Conservation (phyloP, 2,113 vertebrate genomes). For the Toxostoma redivivum region DNA sequence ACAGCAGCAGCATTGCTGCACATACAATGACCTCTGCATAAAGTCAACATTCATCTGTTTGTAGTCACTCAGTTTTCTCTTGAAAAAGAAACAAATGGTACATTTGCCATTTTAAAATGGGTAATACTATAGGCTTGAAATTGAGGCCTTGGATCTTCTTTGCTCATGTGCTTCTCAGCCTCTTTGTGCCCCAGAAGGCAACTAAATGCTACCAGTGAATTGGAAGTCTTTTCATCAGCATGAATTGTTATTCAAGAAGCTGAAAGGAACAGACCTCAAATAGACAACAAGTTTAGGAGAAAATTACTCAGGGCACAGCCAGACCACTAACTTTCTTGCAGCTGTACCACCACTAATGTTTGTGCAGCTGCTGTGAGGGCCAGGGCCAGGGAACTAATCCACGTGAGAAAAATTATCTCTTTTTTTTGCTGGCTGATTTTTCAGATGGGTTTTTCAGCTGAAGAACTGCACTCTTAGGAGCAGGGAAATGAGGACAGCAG, state of each 20-base stretch:
- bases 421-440: neutral
- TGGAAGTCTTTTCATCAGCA: neutral
- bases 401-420: slow-evolving; percentile 13
- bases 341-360: slow-evolving; percentile 60
- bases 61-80: neutral
- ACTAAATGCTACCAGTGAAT: slow-evolving; percentile 12
- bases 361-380: slow-evolving; percentile 51
- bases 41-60: neutral
- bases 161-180: neutral
- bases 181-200: slow-evolving; percentile 17
- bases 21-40: neutral
- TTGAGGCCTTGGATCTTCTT: neutral
- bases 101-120: neutral
- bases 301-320: slow-evolving; percentile 25
- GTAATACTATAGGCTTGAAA: neutral
- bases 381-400: slow-evolving; percentile 5
- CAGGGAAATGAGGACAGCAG: neutral
- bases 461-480: neutral
- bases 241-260: slow-evolving; percentile 29
- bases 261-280: slow-evolving; percentile 11
- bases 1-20: neutral
- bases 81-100: neutral
- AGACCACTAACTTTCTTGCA: slow-evolving; percentile 24
- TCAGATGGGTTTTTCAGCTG: slow-evolving; percentile 39
- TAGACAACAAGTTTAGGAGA: slow-evolving; percentile 25